These are phyloP conservation scores for Nephrocerus scutellatus DNA, from an alignment of 2,888 invertebrate species.

Conservation along the genomic window DNA sequence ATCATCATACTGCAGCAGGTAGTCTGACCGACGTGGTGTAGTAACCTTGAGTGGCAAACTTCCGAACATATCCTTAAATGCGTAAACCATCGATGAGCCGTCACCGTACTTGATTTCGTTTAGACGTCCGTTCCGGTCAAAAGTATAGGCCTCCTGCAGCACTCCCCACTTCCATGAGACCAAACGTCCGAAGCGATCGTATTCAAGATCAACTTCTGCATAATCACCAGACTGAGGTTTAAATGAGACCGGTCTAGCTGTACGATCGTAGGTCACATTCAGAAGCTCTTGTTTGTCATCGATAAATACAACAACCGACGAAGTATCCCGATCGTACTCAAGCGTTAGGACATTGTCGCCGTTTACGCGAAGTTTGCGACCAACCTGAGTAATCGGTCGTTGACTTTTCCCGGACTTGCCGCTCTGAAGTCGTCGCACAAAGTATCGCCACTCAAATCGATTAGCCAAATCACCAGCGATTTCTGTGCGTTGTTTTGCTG, in stretches of 20 bases:
- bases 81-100: slow-evolving; percentile 82
- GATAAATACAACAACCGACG: slow-evolving; percentile 79
- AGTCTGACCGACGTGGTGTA: slow-evolving; percentile 87
- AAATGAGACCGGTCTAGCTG: slow-evolving; percentile 78
- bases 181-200: slow-evolving; percentile 82
- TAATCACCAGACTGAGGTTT: slow-evolving; percentile 79
- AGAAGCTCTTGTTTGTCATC: slow-evolving; percentile 79
- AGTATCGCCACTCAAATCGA: slow-evolving; percentile 93
- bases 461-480: slow-evolving; percentile 86
- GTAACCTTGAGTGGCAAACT: slow-evolving; percentile 88
- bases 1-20: slow-evolving; percentile 83
- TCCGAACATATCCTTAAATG: slow-evolving; percentile 87
- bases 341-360: slow-evolving; percentile 85
- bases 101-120: slow-evolving; percentile 87
- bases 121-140: slow-evolving; percentile 81
- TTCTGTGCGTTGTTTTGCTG: slow-evolving; percentile 83
- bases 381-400: slow-evolving; percentile 70
- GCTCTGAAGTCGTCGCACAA: slow-evolving; percentile 68
- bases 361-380: slow-evolving; percentile 78
- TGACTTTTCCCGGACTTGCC: slow-evolving; percentile 47
- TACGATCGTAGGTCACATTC: slow-evolving; percentile 80
- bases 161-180: slow-evolving; percentile 92
- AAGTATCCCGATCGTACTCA: slow-evolving; percentile 83
- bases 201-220: slow-evolving; percentile 83
- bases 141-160: slow-evolving; percentile 81